These are phyloP conservation scores for Thaleichthys pacificus DNA, from an alignment of 2,797 vertebrate species.

Conservation along the genomic window DNA sequence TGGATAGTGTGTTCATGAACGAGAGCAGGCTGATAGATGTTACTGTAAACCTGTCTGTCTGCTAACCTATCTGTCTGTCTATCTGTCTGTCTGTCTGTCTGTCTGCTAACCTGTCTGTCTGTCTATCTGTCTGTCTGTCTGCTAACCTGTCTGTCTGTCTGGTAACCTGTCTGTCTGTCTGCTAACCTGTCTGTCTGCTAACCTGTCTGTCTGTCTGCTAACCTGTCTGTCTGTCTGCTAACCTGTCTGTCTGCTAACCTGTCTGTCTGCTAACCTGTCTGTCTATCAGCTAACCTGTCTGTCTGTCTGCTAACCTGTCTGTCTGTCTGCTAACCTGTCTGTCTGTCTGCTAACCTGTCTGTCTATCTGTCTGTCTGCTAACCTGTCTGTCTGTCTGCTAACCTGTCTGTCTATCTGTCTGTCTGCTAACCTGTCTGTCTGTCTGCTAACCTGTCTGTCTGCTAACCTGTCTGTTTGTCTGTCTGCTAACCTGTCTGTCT, in stretches of 20 bases:
- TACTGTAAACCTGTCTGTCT: neutral
- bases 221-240: too few relatives aligned
- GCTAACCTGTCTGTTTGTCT: conserved; percentile 68
- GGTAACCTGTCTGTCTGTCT: conserved; percentile 56
- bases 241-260: conserved; percentile 54
- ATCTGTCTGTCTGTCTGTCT: too few relatives aligned
- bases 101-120: too few relatives aligned
- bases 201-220: conserved; percentile 60
- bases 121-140: conserved; percentile 20
- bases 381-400: too few relatives aligned
- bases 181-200: conserved; percentile 64
- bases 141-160: conserved; percentile 67
- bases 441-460: conserved; percentile 23
- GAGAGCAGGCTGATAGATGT: neutral
- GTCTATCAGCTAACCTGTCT: too few relatives aligned
- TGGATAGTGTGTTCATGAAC: conserved; percentile 71
- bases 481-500: conserved; percentile 60
- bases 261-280: conserved; percentile 62
- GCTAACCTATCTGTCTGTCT: too few relatives aligned
- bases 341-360: conserved; percentile 61
- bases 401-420: too few relatives aligned
- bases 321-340: conserved; percentile 59
- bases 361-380: conserved; percentile 13
- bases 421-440: too few relatives aligned
- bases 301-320: conserved; percentile 64